A percentile compares a stretch with the other conserved stretches of the same genome.
These are phyloP conservation scores for Gryllus bimaculatus DNA, from an alignment of 1,140 invertebrate species.

Conservation along the genomic window DNA sequence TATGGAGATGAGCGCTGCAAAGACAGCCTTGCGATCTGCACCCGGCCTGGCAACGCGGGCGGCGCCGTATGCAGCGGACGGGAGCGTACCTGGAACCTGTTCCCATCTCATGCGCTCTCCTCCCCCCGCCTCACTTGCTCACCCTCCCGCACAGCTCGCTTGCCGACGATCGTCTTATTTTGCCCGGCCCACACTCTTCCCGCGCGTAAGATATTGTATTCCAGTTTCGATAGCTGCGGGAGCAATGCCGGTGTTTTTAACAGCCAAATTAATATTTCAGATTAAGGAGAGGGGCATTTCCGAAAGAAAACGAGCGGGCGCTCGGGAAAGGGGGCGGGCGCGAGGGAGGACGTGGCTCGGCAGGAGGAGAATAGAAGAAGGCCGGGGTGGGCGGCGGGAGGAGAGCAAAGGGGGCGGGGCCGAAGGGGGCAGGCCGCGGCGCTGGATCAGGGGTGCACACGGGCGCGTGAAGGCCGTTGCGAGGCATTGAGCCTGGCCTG, in stretches of 20 bases:
- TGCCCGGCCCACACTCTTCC: background rate
- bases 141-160: too few relatives aligned
- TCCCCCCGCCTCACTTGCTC: too few relatives aligned
- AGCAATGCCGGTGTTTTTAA: background rate
- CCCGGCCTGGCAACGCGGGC: too few relatives aligned
- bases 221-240: background rate
- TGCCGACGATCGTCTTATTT: background rate
- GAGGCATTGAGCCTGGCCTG: background rate
- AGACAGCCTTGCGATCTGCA: too few relatives aligned
- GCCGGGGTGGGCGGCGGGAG: too few relatives aligned
- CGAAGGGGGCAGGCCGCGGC: too few relatives aligned
- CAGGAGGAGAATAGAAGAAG: too few relatives aligned
- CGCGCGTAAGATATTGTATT: background rate
- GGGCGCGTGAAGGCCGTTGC: background rate
- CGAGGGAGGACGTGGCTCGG: background rate
- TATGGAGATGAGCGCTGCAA: too few relatives aligned
- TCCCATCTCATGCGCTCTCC: background rate
- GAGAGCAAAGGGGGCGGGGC: too few relatives aligned
- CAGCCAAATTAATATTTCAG: background rate
- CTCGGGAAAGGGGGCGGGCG: background rate
- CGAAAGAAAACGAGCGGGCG: background rate
- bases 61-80: background rate
- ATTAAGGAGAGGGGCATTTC: background rate
- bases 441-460: background rate
- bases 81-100: background rate